Base-by-base conservation (phyloP, 2,797 vertebrate species). In the Myiotriccus ornatus region DNA sequence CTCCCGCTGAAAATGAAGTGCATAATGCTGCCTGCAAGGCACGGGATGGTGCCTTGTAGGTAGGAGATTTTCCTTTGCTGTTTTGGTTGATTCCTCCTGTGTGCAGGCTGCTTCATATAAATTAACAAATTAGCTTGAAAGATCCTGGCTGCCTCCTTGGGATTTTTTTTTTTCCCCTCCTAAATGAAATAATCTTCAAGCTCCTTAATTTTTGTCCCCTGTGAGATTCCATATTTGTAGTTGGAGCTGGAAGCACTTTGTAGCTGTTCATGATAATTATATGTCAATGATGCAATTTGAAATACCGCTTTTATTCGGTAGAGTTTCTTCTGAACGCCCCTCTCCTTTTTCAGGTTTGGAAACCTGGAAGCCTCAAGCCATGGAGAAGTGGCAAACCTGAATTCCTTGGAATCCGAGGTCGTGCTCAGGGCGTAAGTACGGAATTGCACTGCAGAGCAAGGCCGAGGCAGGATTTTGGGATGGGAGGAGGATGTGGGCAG, bases 371-470 rank as follows among this genome's bases (percentile, higher is more conserved):
- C 75, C 78, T 94, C 92, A 69, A 87, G 50, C 92, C 97, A 89
- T 91, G 98, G 97, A 95, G 97, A 97, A 30, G 84, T 81, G 41
- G 94, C 80, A 70, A 94, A 56, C 74, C 91, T 89, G 56, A 96
- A 92, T 74, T 97, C 96, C 10, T 70, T 94, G 0, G 97, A 97
- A 90, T 96, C 97, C 46, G 97, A 77, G 73, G 47, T 80, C 5
- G 97, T 97, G 46, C 96, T 98, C 95, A 96, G 95, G 92, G 98
- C 80, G 98, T 98, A 91, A 98, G 98, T 98, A 23, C 52, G 34
- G 18, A 28, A 92, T 86, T 81, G 23, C 68, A 46, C 14, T 30
- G 49, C 32, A 7, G 20, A 49, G 25, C 2, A 4, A 65, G 35
- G 37, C 34, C 53, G 15, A 27, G 67, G 25, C 43, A 73, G 60